Percentiles rank a stretch among this genome's conserved stretches.
Evolutionary conservation across 1,140 invertebrate genomes (phyloP).

Genomic region (Scaptomyza montana): DNA sequence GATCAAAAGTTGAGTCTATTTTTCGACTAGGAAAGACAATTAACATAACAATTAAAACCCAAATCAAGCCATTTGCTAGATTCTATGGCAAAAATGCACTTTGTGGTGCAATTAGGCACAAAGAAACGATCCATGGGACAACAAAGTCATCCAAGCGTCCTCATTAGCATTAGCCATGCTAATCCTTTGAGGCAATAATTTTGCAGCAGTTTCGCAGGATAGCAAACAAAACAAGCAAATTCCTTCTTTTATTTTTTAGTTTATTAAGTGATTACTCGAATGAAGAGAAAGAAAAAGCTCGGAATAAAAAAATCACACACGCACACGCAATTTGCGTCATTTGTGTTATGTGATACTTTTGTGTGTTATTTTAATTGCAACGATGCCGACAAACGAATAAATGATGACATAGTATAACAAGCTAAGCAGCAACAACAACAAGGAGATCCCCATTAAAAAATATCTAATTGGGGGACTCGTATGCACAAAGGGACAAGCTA

Average conservation of each 20-base stretch:
- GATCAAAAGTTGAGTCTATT: too few species aligned
- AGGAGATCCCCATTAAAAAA: not conserved
- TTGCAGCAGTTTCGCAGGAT: not conserved
- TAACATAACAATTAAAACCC: too few species aligned
- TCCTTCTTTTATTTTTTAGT: not conserved
- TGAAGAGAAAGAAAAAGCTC: not conserved
- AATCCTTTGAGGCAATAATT: not conserved
- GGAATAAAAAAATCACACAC: constrained; percentile 1
- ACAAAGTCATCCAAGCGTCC: too few species aligned
- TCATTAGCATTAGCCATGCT: too few species aligned
- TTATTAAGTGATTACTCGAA: not conserved
- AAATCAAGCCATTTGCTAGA: too few species aligned
- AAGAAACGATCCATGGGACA: too few species aligned
- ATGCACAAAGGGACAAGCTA: too few species aligned
- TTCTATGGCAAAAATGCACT: too few species aligned
- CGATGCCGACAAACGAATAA: constrained; percentile 30
- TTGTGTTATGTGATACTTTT: constrained; percentile 37
- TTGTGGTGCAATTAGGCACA: too few species aligned
- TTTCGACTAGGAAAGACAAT: too few species aligned
- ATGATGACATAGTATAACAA: not conserved
- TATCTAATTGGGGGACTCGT: not conserved
- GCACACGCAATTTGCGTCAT: constrained; percentile 33
- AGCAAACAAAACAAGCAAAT: not conserved
- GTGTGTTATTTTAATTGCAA: constrained; percentile 74
- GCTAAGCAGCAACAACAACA: not conserved